Evolutionary conservation across 2,888 invertebrate genomes (phyloP).

Genomic region (Drosophila rubida): DNA sequence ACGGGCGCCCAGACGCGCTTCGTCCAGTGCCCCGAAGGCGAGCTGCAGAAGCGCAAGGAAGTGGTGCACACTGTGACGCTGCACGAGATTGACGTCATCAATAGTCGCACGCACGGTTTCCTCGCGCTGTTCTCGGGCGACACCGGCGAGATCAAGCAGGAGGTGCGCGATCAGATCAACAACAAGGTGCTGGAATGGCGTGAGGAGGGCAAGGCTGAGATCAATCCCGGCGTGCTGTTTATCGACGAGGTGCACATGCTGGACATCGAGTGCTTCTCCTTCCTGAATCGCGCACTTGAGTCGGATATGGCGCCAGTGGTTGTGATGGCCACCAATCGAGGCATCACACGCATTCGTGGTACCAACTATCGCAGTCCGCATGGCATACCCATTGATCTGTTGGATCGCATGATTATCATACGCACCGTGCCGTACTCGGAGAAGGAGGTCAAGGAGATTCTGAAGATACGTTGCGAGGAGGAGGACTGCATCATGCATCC

Average conservation of each 20-base stretch:
- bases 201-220: slow-evolving; percentile 99
- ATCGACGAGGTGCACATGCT: slow-evolving; percentile 99
- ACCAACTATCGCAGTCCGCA: slow-evolving; percentile 97
- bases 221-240: slow-evolving; percentile 98
- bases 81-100: slow-evolving; percentile 99
- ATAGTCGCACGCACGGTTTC: slow-evolving; percentile 98
- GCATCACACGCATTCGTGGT: slow-evolving; percentile 97
- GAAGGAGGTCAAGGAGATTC: slow-evolving; percentile 95
- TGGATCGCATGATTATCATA: slow-evolving; percentile 98
- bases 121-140: slow-evolving; percentile 99
- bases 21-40: slow-evolving; percentile 99
- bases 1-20: slow-evolving; percentile 95
- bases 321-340: slow-evolving; percentile 99
- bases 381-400: slow-evolving; percentile 97
- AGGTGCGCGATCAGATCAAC: slow-evolving; percentile 99
- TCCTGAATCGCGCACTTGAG: slow-evolving; percentile 97
- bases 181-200: slow-evolving; percentile 99
- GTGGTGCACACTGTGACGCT: slow-evolving; percentile 98
- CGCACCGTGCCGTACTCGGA: slow-evolving; percentile 95
- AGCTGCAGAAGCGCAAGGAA: slow-evolving; percentile 98
- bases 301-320: slow-evolving; percentile 98
- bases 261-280: slow-evolving; percentile 99
- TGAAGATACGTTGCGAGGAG: slow-evolving; percentile 98
- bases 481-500: slow-evolving; percentile 98
- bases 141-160: slow-evolving; percentile 99